Conservation (phyloP, 2,888 invertebrate species). For the Artemia sinica region DNA sequence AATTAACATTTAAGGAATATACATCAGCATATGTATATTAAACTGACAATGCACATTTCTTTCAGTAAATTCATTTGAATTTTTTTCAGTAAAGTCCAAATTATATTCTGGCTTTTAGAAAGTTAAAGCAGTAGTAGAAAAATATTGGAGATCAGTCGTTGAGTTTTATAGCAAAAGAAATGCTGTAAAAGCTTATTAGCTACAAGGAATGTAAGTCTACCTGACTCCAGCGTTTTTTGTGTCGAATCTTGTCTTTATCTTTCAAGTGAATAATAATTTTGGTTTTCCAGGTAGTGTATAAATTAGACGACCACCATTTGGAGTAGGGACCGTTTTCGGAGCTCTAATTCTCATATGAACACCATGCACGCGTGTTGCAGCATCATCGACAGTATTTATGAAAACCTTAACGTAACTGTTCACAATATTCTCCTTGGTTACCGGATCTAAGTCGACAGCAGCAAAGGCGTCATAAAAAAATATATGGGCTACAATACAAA, state of each 20-base stretch:
- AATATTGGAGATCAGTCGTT: no score
- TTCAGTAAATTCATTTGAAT: no score
- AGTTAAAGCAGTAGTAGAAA: no score
- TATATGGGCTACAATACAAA: constrained; percentile 44
- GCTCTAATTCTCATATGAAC: constrained; percentile 43
- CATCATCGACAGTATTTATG: constrained; percentile 51
- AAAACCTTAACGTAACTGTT: constrained; percentile 63
- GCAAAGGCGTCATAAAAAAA: constrained; percentile 73
- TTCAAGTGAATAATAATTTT: constrained; percentile 71
- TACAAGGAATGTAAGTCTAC: constrained; percentile 38
- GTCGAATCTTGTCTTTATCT: constrained; percentile 68
- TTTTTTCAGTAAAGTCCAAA: no score
- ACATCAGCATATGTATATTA: no score
- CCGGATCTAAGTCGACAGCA: constrained; percentile 38
- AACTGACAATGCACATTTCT: no score
- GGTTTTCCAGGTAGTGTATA: constrained; percentile 69
- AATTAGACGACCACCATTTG: constrained; percentile 66
- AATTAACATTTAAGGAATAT: no score
- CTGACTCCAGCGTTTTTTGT: constrained; percentile 85
- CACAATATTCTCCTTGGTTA: constrained; percentile 49
- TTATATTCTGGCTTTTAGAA: no score
- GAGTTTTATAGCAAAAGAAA: no score
- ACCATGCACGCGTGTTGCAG: constrained; percentile 51
- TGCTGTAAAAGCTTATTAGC: no score
- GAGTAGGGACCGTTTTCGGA: constrained; percentile 57